phyloP scores from a whole-genome alignment of 2,113 vertebrate species.

The Scomber japonicus region DNA sequence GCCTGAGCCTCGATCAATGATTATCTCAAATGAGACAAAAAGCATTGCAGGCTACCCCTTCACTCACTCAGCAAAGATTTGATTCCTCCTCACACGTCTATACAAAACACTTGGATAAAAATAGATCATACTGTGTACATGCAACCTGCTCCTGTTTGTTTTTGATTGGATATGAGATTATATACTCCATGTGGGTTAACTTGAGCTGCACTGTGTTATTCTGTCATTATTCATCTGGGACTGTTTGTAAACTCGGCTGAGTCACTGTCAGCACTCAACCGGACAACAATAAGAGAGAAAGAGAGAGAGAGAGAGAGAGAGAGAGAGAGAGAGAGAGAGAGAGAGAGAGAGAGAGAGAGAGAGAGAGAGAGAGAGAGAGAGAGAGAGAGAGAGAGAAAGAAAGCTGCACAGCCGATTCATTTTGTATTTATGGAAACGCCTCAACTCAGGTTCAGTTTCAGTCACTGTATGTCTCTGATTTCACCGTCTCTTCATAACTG shows the following conservation, averaged over 20 bases:
- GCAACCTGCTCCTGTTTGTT: not conserved
- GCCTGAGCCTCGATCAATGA: not conserved
- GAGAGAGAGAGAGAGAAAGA: too few species aligned
- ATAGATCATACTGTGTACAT: not conserved
- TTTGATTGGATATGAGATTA: not conserved
- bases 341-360: too few species aligned
- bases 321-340: too few species aligned
- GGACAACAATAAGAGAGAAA: not conserved
- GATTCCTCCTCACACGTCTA: not conserved
- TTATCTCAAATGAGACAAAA: not conserved
- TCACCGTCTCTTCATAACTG: not conserved
- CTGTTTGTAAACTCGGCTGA: slow-evolving; percentile 18
- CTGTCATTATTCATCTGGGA: slow-evolving; percentile 22
- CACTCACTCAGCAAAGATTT: not conserved
- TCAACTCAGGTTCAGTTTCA: not conserved
- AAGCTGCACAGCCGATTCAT: too few species aligned
- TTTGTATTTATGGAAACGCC: too few species aligned
- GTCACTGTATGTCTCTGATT: slow-evolving; percentile 9
- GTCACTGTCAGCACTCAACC: slow-evolving; percentile 3
- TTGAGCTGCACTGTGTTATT: not conserved
- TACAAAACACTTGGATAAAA: slow-evolving; percentile 5
- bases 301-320: too few species aligned
- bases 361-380: too few species aligned
- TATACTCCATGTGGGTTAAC: slow-evolving; percentile 18
- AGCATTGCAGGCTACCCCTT: not conserved